Conservation (phyloP, 2,797 vertebrate species). For the Fistularia tabacaria region DNA sequence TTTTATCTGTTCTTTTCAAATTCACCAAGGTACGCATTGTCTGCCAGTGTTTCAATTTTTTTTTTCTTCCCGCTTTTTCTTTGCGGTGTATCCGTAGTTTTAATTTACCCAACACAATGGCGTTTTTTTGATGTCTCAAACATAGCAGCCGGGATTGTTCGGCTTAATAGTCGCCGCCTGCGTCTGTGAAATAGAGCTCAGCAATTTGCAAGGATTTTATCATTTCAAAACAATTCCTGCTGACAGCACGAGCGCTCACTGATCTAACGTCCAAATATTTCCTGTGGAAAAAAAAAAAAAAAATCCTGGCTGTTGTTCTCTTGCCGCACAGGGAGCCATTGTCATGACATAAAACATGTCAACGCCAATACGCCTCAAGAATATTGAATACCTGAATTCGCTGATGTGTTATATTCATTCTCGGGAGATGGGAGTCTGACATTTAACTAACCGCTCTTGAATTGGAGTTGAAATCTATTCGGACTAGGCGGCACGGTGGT, state of each 20-base stretch:
- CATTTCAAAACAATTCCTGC: constrained; percentile 15
- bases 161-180: constrained; percentile 21
- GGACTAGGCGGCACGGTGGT: too few species aligned
- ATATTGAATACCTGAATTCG: too few species aligned
- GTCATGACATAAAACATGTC: too few species aligned
- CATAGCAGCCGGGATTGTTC: constrained; percentile 17
- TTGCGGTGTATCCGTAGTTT: constrained; percentile 22
- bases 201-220: constrained; percentile 17
- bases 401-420: too few species aligned
- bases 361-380: too few species aligned
- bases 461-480: too few species aligned
- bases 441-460: too few species aligned
- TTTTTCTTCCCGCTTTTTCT: constrained; percentile 21
- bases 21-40: constrained; percentile 28
- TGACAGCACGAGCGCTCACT: constrained; percentile 6
- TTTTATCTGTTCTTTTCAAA: constrained; percentile 35
- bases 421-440: too few species aligned
- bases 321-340: too few species aligned
- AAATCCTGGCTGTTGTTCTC: too few species aligned
- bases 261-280: constrained; percentile 24
- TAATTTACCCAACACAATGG: constrained; percentile 14
- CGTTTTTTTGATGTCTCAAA: constrained; percentile 20
- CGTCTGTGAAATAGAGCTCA: constrained; percentile 25
- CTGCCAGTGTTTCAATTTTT: constrained; percentile 17
- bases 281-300: neutral